phyloP scores from a whole-genome alignment of 1,140 invertebrate species.

The Neodiprion pinetum region DNA sequence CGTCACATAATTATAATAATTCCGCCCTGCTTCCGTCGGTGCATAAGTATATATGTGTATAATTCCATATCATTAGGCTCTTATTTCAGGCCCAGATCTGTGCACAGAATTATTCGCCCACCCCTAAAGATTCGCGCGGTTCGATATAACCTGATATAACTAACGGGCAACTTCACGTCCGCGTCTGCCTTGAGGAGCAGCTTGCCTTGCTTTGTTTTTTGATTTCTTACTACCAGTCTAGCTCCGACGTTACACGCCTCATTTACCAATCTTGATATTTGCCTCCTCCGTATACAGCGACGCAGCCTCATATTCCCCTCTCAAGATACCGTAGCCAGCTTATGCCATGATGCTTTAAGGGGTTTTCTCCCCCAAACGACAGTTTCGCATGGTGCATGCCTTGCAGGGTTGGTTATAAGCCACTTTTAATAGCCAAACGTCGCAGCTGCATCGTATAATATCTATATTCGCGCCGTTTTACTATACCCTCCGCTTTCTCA shows the following conservation, averaged over 20 bases:
- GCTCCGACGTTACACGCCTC: conserved; percentile 33
- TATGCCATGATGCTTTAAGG: background rate
- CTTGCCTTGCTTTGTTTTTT: no score
- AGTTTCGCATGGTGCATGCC: conserved; percentile 19
- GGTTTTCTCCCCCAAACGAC: background rate
- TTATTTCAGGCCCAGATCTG: no score
- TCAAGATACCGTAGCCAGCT: background rate
- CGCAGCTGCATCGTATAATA: conserved; percentile 26
- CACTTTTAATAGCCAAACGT: conserved; percentile 36
- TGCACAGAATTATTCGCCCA: conserved; percentile 1
- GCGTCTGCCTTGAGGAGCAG: no score
- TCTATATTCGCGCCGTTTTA: no score
- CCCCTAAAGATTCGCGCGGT: conserved; percentile 15
- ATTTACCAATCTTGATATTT: conserved; percentile 47
- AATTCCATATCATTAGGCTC: background rate
- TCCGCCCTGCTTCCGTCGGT: background rate
- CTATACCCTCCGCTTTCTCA: no score
- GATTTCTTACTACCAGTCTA: no score
- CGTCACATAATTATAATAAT: background rate
- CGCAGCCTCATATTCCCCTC: background rate
- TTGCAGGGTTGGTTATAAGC: conserved; percentile 29
- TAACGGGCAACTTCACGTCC: no score
- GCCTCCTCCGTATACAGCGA: conserved; percentile 23
- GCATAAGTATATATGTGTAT: background rate
- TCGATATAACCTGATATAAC: background rate